phyloP scores from a whole-genome alignment of 2,888 invertebrate genomes.

The Caenorhabditis sp. region DNA sequence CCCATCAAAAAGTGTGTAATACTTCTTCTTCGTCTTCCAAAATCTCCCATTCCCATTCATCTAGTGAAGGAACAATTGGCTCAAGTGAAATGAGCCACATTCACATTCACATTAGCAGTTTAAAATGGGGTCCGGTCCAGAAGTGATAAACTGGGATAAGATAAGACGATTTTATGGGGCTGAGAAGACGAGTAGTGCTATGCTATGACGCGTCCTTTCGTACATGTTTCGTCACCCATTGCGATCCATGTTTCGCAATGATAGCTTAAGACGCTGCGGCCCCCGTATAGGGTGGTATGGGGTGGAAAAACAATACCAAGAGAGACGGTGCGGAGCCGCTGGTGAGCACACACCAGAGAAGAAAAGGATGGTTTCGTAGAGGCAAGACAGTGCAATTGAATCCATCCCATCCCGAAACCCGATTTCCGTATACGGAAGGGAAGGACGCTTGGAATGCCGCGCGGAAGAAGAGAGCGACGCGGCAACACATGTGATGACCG shows the following conservation, averaged over 20 bases:
- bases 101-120: conserved; percentile 35
- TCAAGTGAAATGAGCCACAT: not conserved
- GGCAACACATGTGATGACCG: conserved; percentile 57
- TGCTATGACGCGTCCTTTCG: not conserved
- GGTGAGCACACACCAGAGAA: conserved; percentile 54
- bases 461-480: not conserved
- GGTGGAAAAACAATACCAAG: conserved; percentile 51
- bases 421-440: conserved; percentile 63
- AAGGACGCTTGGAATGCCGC: conserved; percentile 7
- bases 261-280: too few relatives aligned
- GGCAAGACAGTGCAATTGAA: conserved; percentile 27
- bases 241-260: conserved; percentile 31
- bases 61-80: conserved; percentile 5
- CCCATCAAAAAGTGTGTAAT: not conserved
- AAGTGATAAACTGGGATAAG: too few relatives aligned
- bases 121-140: conserved; percentile 47
- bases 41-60: not conserved
- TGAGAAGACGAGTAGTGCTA: not conserved
- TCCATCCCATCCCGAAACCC: conserved; percentile 30
- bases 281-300: not conserved
- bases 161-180: too few relatives aligned
- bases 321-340: conserved; percentile 61
- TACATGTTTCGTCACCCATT: conserved; percentile 24
- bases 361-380: conserved; percentile 3
- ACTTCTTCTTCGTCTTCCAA: conserved; percentile 1